Evolutionary conservation across 2,113 vertebrate species (phyloP).

Genomic region (Columba janthina): DNA sequence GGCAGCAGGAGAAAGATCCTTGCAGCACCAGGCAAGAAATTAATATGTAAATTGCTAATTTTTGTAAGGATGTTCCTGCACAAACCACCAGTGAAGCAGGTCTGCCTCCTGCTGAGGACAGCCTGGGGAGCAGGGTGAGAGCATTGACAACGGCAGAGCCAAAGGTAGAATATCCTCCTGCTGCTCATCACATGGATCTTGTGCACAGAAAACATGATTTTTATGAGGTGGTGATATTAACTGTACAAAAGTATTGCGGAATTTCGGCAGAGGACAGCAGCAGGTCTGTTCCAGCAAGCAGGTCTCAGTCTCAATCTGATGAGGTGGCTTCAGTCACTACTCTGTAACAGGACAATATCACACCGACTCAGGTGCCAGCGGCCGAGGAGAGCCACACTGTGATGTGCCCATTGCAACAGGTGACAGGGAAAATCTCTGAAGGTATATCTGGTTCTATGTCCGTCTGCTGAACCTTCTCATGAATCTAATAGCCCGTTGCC

Average conservation of each 20-base stretch:
- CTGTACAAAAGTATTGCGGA: not conserved
- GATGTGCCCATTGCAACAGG: not conserved
- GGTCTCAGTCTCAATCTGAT: not conserved
- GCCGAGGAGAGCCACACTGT: not conserved
- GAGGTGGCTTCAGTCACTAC: not conserved
- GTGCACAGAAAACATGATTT: not conserved
- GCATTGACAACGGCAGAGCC: too few species aligned
- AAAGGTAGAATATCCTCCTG: not conserved
- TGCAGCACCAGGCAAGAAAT: not conserved
- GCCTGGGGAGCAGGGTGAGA: not conserved
- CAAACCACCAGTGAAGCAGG: not conserved
- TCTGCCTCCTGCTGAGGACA: not conserved
- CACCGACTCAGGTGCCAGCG: fast-evolving
- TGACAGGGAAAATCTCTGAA: not conserved
- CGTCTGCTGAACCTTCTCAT: not conserved
- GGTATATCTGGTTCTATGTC: not conserved
- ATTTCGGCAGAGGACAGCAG: not conserved
- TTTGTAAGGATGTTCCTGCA: not conserved
- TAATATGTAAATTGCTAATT: not conserved
- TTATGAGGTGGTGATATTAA: not conserved
- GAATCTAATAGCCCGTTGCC: not conserved
- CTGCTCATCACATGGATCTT: not conserved
- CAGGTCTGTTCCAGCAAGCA: not conserved
- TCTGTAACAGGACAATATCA: not conserved
- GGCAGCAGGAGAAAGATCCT: not conserved